phyloP scores from a whole-genome alignment of 2,888 invertebrate genomes.

The Erebia palarica region DNA sequence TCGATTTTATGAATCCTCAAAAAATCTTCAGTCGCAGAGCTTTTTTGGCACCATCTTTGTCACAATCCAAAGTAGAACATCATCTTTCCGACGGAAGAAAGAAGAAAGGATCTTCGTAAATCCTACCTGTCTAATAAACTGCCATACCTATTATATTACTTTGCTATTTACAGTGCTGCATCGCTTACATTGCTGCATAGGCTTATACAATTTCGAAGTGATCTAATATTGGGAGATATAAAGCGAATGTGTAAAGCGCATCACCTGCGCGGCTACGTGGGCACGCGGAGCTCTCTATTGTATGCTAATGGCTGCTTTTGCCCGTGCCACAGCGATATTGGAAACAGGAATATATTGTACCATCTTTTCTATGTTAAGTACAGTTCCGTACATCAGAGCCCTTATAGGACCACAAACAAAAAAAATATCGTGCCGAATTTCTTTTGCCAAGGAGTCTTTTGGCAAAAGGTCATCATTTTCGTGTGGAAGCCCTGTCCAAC shows the following conservation, averaged over 20 bases:
- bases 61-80: too few species aligned
- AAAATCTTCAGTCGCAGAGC: too few species aligned
- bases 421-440: too few species aligned
- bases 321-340: not conserved
- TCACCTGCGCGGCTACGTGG: conserved; percentile 71
- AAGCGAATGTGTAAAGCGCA: conserved; percentile 47
- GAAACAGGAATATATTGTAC: conserved; percentile 12
- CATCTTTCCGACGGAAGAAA: too few species aligned
- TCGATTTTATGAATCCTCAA: too few species aligned
- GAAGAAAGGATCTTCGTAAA: too few species aligned
- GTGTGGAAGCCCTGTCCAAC: too few species aligned
- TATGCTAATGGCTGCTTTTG: conserved; percentile 54
- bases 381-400: not conserved
- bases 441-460: too few species aligned
- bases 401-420: not conserved
- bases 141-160: not conserved
- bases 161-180: not conserved
- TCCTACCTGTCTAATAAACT: too few species aligned
- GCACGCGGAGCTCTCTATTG: conserved; percentile 48
- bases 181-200: conserved; percentile 1
- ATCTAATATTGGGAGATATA: conserved; percentile 43
- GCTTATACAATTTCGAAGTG: conserved; percentile 40
- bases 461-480: too few species aligned
- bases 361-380: not conserved
- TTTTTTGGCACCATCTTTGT: too few species aligned